Base-by-base conservation (phyloP, 2,888 invertebrate genomes). In the Oxytorus armatus region DNA sequence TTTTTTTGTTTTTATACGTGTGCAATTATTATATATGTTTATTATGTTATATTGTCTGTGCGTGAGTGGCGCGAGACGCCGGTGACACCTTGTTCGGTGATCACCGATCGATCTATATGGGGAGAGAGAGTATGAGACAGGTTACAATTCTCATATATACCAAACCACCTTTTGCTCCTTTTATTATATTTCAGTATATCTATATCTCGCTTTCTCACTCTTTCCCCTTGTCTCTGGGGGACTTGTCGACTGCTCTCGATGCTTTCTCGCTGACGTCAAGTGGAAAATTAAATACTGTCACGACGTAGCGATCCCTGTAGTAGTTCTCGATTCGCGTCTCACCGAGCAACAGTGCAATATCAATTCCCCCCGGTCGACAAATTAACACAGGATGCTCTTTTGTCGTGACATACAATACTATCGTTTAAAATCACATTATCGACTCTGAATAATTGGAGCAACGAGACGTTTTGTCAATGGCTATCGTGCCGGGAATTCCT, bases 41-140 rank as follows among this genome's bases (percentile, higher is more conserved):
- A 36, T 29, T 36, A 57, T 51, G 21, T n/a, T 21, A 10, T 57
- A 53, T 11, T 47, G 55, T 23, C 25, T 16, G 53, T 68, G 57
- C 80, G 73, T 75, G 55, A 63, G 61, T 14, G 61, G n/a, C 72
- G 51, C 14, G 69, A 57, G 69, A 74, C 68, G 55, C 68, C 68
- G 76, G 80, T 70, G 85, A 81, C 83, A 86, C 88, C 89, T 86
- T 89, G 86, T 89, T 89, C 87, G 88, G 89, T 83, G 80, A 85
- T 87, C 85, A 68, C 81, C 47, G 73, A 79, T 65, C 61, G 73
- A 74, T 63, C 65, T 66, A 68, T 78, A 86, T 72, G 82, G 83
- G 83, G 84, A 86, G 80, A 80, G 86, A 88, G 86, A 81, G 82
- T 73, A 81, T 78, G 81, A 76, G 77, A 73, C 79, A 80, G 79